Base-by-base conservation (phyloP, 2,797 vertebrate genomes). In the Rousettus madagascariensis region DNA sequence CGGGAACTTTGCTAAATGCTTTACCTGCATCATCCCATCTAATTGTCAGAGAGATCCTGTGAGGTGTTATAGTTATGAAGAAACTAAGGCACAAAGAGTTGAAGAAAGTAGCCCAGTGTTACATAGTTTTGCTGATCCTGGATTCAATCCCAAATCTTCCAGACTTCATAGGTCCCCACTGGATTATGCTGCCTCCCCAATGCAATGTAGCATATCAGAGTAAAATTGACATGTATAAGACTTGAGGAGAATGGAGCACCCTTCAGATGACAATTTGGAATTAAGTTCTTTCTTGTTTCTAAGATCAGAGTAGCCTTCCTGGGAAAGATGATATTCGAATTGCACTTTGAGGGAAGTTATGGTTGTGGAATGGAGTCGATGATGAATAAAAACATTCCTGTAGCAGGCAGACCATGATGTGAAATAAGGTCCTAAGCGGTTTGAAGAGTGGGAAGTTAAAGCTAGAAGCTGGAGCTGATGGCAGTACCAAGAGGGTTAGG, bases 211-310 rank as follows among this genome's bases (percentile, higher is more conserved):
- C 80, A 19, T 43, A 1, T 46, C 30, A 20, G 36, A 80, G 17
- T 16, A 28, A 71, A 68, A 43, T 36, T n/a, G 17, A 7, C 1
- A 53, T 13, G 17, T 9, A 13, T 5, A 30, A 72, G 8, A 66
- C 65, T 24, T 61, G 41, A 74, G 20, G 20, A 49, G n/a, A 77
- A 77, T 22, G 41, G 22, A 61, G 41, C 13, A 8, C 33, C 1
- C n/a, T 82, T 43, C 61, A 86, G 89, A 65, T 22, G 55, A 41
- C 4, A 91, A 13, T 36, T 41, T 66, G 78, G 16, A 20, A 78
- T 79, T 11, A 77, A 80, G 33, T 53, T 26, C 0, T 53, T 92
- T 24, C 26, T 94, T 65, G 19, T 86, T 68, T 90, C 33, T 86
- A 63, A 69, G 30, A 55, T 46, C 20, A 79, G 13, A 33, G 20